Conservation (phyloP, 2,888 invertebrate species). For the Steinernema carpocapsae region DNA sequence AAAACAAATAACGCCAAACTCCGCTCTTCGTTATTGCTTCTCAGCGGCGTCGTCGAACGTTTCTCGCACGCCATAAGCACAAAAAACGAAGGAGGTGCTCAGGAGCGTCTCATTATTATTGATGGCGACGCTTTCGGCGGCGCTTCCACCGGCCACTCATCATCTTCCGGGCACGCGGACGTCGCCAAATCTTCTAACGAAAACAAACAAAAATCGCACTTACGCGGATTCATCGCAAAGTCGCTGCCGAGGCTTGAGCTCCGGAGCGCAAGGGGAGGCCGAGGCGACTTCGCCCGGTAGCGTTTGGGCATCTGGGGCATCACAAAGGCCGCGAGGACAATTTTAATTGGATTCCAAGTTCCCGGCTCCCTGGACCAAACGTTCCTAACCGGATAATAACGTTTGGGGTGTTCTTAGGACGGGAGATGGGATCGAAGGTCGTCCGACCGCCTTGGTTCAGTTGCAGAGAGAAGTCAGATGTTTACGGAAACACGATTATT, state of each 20-base stretch:
- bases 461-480: background rate
- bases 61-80: background rate
- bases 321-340: no score
- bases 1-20: slow-evolving; percentile 29
- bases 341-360: no score
- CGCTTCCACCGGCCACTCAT: background rate
- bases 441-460: no score
- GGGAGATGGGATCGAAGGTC: no score
- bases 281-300: slow-evolving; percentile 7
- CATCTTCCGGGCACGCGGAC: background rate
- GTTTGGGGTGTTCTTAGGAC: no score
- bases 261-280: background rate
- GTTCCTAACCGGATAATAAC: no score
- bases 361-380: no score
- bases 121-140: background rate
- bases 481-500: slow-evolving; percentile 32
- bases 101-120: slow-evolving; percentile 19
- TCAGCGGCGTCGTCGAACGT: slow-evolving; percentile 8
- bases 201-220: background rate
- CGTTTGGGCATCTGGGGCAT: slow-evolving; percentile 20
- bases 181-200: background rate
- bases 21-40: slow-evolving; percentile 5
- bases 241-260: background rate
- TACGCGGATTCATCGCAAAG: background rate
- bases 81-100: slow-evolving; percentile 14